Percentiles rank a stretch among this genome's conserved stretches.
These are phyloP conservation scores for Conops quadrifasciatus DNA, from an alignment of 2,888 invertebrate species.

Conservation along the genomic window DNA sequence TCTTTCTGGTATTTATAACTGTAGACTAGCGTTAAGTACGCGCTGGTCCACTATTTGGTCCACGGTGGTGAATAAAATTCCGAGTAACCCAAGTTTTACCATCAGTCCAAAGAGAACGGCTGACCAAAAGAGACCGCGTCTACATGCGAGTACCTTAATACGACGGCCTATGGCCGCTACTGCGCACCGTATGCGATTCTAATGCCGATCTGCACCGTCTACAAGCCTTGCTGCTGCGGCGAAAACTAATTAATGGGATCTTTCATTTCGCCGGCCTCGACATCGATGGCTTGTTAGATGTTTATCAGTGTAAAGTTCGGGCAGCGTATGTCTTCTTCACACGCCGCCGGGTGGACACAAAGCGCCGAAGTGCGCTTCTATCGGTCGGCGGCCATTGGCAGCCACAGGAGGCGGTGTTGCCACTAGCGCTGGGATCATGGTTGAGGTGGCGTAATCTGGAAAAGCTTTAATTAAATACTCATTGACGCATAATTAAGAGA, in stretches of 20 bases:
- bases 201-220: no score
- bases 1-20: no score
- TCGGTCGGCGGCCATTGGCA: neutral
- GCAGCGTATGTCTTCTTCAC: constrained; percentile 3
- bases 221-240: neutral
- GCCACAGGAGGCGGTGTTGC: constrained; percentile 1
- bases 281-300: constrained; percentile 22
- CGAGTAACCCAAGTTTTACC: no score
- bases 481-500: constrained; percentile 33
- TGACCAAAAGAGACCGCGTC: no score
- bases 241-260: constrained; percentile 33
- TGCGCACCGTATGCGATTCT: no score
- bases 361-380: neutral
- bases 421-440: neutral
- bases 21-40: no score
- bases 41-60: no score
- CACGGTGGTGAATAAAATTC: no score
- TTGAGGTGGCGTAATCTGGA: constrained; percentile 27
- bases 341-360: constrained; percentile 11
- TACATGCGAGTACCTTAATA: no score
- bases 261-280: constrained; percentile 30
- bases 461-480: constrained; percentile 33
- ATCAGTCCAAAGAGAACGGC: no score
- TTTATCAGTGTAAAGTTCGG: constrained; percentile 16
- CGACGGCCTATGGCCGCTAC: no score